phyloP scores from a whole-genome alignment of 2,113 vertebrate genomes.

The Tachuris rubrigastra region DNA sequence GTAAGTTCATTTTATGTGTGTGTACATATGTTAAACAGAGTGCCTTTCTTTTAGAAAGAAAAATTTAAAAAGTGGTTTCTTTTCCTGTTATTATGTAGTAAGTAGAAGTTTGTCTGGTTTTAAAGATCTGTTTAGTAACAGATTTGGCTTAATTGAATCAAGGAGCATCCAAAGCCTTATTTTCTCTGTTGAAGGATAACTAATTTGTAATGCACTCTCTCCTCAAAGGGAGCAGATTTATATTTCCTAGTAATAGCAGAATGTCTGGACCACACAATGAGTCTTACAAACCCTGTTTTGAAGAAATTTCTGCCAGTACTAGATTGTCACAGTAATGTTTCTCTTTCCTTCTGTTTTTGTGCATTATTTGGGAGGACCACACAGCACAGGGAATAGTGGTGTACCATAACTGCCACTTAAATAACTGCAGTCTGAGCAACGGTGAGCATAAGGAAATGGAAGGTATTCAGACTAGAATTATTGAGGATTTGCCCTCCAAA shows the following conservation, averaged over 20 bases:
- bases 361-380: constrained; percentile 23
- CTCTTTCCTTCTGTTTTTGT: constrained; percentile 11
- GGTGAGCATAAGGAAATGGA: background rate
- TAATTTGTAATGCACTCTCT: background rate
- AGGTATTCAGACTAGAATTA: background rate
- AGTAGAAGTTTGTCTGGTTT: background rate
- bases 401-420: background rate
- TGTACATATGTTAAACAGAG: background rate
- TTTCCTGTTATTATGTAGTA: background rate
- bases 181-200: background rate
- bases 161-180: background rate
- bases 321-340: background rate
- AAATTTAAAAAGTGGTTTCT: background rate
- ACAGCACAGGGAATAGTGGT: background rate
- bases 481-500: background rate
- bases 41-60: background rate
- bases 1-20: background rate
- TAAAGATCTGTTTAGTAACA: background rate
- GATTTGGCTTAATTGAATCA: background rate
- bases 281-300: background rate
- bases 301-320: background rate
- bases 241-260: background rate
- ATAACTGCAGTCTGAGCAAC: background rate
- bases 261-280: constrained; percentile 50
- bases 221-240: background rate